A percentile compares a stretch with the other conserved stretches of the same genome.
Evolutionary conservation across 2,113 vertebrate species (phyloP).

Genomic region (Pteropus alecto): DNA sequence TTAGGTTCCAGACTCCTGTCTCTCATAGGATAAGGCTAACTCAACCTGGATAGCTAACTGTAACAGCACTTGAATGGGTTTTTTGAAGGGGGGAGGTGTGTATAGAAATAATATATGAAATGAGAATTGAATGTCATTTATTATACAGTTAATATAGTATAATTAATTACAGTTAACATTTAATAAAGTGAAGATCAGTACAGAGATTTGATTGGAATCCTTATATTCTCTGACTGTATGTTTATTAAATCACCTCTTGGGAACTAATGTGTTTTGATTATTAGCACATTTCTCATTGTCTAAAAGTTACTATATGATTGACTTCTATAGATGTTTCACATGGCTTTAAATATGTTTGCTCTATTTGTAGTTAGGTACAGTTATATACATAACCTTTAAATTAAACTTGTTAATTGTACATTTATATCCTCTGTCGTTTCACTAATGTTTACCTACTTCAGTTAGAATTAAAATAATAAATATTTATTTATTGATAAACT

Average conservation of each 20-base stretch:
- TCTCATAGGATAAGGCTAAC: neutral
- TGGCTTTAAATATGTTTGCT: neutral
- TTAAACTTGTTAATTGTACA: neutral
- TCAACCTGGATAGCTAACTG: neutral
- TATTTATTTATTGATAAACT: neutral
- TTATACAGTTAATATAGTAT: neutral
- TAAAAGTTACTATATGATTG: neutral
- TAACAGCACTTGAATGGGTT: neutral
- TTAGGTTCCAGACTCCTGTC: neutral
- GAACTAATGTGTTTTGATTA: neutral
- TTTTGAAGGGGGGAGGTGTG: neutral
- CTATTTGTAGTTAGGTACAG: neutral
- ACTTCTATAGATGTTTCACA: neutral
- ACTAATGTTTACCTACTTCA: neutral
- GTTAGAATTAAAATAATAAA: conserved; percentile 3
- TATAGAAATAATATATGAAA: neutral
- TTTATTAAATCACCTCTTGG: neutral
- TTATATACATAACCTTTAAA: neutral
- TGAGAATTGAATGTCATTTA: neutral
- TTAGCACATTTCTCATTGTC: neutral
- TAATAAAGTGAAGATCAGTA: neutral
- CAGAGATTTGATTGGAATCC: neutral
- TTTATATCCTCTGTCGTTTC: neutral
- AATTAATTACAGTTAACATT: neutral
- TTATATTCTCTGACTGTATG: neutral